phyloP scores from a whole-genome alignment of 2,113 vertebrate genomes.

The Vulpes vulpes region DNA sequence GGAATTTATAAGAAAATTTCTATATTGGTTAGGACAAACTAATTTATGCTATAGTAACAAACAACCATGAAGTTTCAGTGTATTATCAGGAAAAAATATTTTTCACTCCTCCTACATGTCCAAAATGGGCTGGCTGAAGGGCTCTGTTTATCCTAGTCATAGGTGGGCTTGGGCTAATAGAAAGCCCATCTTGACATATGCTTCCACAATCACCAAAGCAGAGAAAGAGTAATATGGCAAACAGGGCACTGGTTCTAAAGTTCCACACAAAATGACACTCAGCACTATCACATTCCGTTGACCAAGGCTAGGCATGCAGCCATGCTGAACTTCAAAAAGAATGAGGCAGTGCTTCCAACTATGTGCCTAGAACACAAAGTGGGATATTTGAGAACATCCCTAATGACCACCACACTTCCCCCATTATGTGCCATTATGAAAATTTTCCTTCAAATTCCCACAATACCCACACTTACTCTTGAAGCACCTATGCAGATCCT shows the following conservation, averaged over 20 bases:
- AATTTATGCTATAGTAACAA: background rate
- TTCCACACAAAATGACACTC: background rate
- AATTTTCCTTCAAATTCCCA: background rate
- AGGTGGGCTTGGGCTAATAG: background rate
- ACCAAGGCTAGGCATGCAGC: background rate
- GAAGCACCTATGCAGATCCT: background rate
- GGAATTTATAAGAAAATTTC: background rate
- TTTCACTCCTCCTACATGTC: background rate
- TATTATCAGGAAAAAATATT: background rate
- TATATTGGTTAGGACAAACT: background rate
- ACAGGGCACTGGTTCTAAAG: background rate
- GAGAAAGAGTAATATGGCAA: background rate
- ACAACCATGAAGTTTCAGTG: background rate
- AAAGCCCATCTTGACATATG: background rate
- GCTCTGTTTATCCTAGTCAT: background rate
- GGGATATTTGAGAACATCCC: background rate
- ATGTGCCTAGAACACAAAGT: background rate
- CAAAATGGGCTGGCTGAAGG: background rate
- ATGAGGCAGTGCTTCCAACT: background rate
- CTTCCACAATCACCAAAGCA: background rate
- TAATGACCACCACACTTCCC: background rate
- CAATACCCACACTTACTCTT: background rate
- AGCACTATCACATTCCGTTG: background rate
- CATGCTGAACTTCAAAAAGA: background rate
- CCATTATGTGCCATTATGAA: background rate